Percentiles rank a stretch among this genome's conserved stretches.
phyloP scores from a whole-genome alignment of 2,888 invertebrate species.

The Scaptomyza parva region DNA sequence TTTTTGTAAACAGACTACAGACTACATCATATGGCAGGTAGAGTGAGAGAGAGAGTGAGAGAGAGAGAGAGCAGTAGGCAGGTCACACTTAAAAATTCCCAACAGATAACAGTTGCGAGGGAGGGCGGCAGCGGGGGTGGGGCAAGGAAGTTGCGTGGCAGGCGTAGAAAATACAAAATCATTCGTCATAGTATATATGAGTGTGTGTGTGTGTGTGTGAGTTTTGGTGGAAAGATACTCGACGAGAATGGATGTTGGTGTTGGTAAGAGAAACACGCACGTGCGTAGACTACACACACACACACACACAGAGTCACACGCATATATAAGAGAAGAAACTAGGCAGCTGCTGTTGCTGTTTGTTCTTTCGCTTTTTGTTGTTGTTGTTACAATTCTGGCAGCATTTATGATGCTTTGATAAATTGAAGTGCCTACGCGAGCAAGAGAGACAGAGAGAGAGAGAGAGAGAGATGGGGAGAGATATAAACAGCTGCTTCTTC shows the following conservation, averaged over 20 bases:
- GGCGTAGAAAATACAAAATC: constrained; percentile 70
- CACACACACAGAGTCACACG: too few relatives aligned
- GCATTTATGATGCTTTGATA: constrained; percentile 78
- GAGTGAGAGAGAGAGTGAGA: too few relatives aligned
- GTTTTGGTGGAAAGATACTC: too few relatives aligned
- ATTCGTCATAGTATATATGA: constrained; percentile 59
- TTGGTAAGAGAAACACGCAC: constrained; percentile 44
- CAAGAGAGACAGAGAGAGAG: background rate
- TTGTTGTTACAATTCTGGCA: constrained; percentile 57
- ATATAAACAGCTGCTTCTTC: too few relatives aligned
- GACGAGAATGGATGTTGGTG: too few relatives aligned
- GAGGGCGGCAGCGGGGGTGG: constrained; percentile 65
- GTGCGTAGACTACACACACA: constrained; percentile 62
- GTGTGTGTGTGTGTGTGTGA: too few relatives aligned
- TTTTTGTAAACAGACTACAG: background rate
- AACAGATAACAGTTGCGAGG: constrained; percentile 63
- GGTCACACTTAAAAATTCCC: constrained; percentile 70
- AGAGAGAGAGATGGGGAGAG: background rate
- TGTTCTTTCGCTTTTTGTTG: constrained; percentile 17
- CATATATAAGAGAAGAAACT: too few relatives aligned
- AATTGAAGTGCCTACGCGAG: constrained; percentile 70
- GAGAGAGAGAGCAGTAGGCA: background rate
- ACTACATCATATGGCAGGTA: constrained; percentile 12
- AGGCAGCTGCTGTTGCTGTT: constrained; percentile 14
- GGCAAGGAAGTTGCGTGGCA: constrained; percentile 70